Base-by-base conservation (phyloP, 2,888 invertebrate genomes). In the Temnothorax rugatulus region DNA sequence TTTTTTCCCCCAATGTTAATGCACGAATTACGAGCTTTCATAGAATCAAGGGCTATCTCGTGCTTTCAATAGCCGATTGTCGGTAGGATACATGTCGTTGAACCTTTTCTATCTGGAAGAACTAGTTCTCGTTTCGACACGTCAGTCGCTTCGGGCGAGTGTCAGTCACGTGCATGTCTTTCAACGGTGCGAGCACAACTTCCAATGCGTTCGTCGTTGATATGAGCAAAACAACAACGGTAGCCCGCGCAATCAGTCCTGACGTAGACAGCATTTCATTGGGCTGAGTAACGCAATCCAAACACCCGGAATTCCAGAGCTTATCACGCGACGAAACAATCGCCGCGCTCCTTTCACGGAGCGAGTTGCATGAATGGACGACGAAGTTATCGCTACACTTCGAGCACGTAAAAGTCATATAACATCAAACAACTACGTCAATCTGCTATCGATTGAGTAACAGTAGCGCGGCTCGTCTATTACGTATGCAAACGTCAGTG, bases 291-390 rank as follows among this genome's bases (percentile, higher is more conserved):
- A 66, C 44, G 77, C 54, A 64, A 41, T 52, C 3, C 64, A 41
- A 77, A 54, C 77, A 68, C 4, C 9, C 57, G 54, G 29, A 77
- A 77, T 77, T 57, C 68, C 54, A 66, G 52, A 66, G 54, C 41
- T 54, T 52, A 29, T 68, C 59, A 13, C 44, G 41, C 44, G 59
- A 57, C 64, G 18, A 64, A 52, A 41, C 54, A 41, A 41, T 76
- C 13, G 34, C 34, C 1, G 9, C 34, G 21, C 11, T 59, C 63
- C 41, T 64, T 38, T 9, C n/a, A n/a, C 3, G 5, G 41, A 54
- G 66, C 66, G 52, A 54, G 41, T n/a, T 52, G 77, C n/a, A 57
- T 68, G 77, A 77, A 77, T 77, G 68, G 15, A 44, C 25, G 44
- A 54, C 41, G n/a, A 66, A 77, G 66, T 77, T 57, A 41, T 29